phyloP scores from a whole-genome alignment of 1,140 invertebrate genomes.

The Lepidotrigona ventralis region DNA sequence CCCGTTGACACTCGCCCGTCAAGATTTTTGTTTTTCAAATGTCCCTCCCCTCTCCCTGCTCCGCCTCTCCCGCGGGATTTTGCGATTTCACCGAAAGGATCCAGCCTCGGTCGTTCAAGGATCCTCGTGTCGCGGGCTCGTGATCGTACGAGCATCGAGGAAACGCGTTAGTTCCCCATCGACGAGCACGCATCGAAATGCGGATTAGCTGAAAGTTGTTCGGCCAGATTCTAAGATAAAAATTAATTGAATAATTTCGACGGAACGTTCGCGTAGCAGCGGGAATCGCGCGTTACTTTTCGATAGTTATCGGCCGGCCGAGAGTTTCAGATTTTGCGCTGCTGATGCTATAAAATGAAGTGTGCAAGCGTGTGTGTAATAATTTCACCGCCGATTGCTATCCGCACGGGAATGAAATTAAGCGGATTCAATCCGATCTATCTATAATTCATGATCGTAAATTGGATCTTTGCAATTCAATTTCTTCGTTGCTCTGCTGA shows the following conservation, averaged over 20 bases:
- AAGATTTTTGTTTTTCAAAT: slow-evolving; percentile 59
- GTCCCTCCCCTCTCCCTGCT: background rate
- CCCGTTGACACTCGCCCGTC: slow-evolving; percentile 71
- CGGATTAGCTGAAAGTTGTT: background rate
- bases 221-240: background rate
- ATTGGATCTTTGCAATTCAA: background rate
- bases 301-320: background rate
- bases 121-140: background rate
- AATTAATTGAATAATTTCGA: background rate
- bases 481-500: background rate
- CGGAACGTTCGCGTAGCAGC: background rate
- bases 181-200: too few relatives aligned
- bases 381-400: background rate
- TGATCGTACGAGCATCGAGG: background rate
- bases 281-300: background rate
- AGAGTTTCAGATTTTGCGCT: too few relatives aligned
- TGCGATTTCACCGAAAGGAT: slow-evolving; percentile 24
- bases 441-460: background rate
- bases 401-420: background rate
- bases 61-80: background rate
- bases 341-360: too few relatives aligned
- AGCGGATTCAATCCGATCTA: background rate
- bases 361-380: too few relatives aligned
- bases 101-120: slow-evolving; percentile 32
- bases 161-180: background rate